Evolutionary conservation across 2,888 invertebrate species (phyloP).

Genomic region (Eustalomyia histrio): DNA sequence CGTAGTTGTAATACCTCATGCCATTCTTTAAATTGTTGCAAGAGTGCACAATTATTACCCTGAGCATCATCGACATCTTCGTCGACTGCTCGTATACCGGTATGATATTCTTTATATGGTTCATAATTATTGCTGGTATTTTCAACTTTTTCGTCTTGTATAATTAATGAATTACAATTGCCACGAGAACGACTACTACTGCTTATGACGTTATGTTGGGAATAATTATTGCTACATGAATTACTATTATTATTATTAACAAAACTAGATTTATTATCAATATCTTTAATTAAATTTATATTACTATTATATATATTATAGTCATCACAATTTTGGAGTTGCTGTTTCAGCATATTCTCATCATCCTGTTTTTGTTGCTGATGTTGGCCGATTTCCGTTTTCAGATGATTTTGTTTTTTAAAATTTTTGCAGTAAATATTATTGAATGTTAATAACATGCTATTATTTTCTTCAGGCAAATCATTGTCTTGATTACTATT

Average conservation of each 20-base stretch:
- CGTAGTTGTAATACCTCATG: conserved; percentile 89
- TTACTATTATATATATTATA: conserved; percentile 69
- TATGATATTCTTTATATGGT: conserved; percentile 71
- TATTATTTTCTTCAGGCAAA: conserved; percentile 71
- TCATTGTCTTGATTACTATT: conserved; percentile 31
- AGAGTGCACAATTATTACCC: conserved; percentile 67
- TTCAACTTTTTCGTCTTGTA: conserved; percentile 7
- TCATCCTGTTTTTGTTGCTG: conserved; percentile 26
- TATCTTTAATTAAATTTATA: conserved; percentile 67
- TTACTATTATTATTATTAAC: conserved; percentile 60
- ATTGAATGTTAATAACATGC: conserved; percentile 74
- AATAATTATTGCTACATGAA: conserved; percentile 59
- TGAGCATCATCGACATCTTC: conserved; percentile 68
- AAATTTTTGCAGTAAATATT: conserved; percentile 68
- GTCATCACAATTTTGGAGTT: conserved; percentile 70
- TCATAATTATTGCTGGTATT: conserved; percentile 20
- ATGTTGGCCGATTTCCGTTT: conserved; percentile 13
- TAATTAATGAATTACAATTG: conserved; percentile 10
- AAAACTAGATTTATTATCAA: conserved; percentile 62
- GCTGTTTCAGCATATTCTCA: conserved; percentile 52
- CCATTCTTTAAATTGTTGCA: conserved; percentile 90
- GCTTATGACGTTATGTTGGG: conserved; percentile 38
- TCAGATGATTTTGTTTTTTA: conserved; percentile 56
- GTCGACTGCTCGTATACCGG: conserved; percentile 71
- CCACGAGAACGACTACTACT: conserved; percentile 44